Evolutionary conservation across 2,113 vertebrate species (phyloP), one percentile per base, ranked within the genome.

Genomic region (Bos indicus): DNA sequence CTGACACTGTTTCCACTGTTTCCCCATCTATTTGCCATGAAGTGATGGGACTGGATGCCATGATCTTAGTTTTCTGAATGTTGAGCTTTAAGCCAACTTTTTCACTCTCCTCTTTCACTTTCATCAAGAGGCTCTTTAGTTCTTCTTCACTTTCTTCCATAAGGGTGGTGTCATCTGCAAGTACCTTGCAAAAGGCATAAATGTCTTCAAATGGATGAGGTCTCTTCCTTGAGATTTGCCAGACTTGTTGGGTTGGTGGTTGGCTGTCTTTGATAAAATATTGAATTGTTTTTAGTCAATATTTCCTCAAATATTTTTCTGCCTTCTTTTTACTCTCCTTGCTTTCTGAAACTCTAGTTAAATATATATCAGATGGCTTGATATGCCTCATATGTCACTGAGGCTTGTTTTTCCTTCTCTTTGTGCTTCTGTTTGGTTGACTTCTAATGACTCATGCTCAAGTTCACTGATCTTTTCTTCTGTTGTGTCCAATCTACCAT

Each of bases 391-490:
- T 6, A 33, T 67, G 28, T 16, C 51, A 59, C 16, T 46, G 33
- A 92, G 46, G 28, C 28, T 51, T 82, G 19, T 23, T 33, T 46
- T 23, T 46, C 36, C 77, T 88, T 52, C 74, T 78, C 46, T 88
- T 59, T 78, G 15, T 67, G 7, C 10, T 71, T 52, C 4, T 46
- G 0, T 83, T 85, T 62, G 15, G 14, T 62, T 88, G 1, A 64
- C 74, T 74, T 91, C n/a, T 64, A 21, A 25, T 30, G 43, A 17
- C 13, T 3, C 14, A 15, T 21, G 17, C 7, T 92, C n/a, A 67
- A 64, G 12, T 36, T 96, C 51, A 90, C 60, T 88, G 11, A 51
- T 90, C 21, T 83, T 86, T 95, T 92, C 78, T 87, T 97, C 28
- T 82, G 14, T 59, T 84, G 30, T 67, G 19, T 77, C 19, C 5